These are phyloP conservation scores for Amia ocellicauda DNA, from an alignment of 2,113 vertebrate species.

Conservation along the genomic window DNA sequence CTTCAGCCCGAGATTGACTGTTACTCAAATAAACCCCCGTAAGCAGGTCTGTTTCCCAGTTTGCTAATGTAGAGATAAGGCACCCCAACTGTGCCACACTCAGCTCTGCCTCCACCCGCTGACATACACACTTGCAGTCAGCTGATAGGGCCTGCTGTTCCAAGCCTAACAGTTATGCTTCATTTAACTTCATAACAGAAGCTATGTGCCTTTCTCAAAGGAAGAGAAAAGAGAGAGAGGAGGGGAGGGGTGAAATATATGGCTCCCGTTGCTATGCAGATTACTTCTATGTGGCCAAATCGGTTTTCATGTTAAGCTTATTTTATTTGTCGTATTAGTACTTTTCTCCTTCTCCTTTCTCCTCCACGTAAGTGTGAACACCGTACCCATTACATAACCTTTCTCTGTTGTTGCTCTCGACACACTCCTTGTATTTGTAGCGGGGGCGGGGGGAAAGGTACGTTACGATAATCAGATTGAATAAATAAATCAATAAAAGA, in stretches of 20 bases:
- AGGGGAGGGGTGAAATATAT: neutral
- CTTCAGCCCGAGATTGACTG: neutral
- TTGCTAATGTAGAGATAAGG: neutral
- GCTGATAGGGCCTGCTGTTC: conserved; percentile 9
- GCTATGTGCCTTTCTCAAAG: conserved; percentile 17
- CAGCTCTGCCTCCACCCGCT: neutral
- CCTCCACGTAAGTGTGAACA: neutral
- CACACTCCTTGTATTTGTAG: no score
- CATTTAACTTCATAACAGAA: conserved; percentile 16
- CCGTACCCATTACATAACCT: no score
- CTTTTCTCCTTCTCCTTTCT: neutral
- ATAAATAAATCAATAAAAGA: no score
- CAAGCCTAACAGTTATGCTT: conserved; percentile 19
- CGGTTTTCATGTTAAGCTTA: neutral
- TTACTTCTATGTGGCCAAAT: neutral
- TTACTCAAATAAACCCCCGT: conserved; percentile 7
- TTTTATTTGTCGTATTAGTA: neutral
- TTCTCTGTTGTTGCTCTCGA: no score
- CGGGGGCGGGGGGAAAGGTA: no score
- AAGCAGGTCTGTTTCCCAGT: neutral
- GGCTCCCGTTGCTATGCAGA: conserved; percentile 16
- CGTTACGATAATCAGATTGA: no score
- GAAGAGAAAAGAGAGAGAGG: neutral
- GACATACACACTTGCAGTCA: neutral
- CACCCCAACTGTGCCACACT: neutral